phyloP scores from a whole-genome alignment of 64 coral and sea anemone species.

The Pocillopora verrucosa region DNA sequence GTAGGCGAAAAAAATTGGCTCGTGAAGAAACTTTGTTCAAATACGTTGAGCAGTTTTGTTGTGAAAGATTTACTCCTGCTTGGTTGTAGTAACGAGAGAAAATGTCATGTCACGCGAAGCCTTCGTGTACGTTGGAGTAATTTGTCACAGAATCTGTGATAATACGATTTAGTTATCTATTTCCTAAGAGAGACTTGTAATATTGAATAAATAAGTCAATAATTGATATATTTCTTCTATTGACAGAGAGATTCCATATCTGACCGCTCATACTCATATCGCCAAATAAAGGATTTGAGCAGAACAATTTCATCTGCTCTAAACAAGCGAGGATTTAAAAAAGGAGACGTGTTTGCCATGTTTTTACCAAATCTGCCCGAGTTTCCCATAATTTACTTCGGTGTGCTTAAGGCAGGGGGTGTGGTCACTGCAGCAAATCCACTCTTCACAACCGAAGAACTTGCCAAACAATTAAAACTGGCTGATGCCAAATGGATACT shows the following conservation, averaged over 20 bases:
- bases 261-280: constrained; percentile 54
- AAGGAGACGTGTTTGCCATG: constrained; percentile 65
- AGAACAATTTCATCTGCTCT: constrained; percentile 47
- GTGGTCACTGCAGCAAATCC: constrained; percentile 61
- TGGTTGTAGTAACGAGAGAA: no score
- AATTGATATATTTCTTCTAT: background rate
- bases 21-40: no score
- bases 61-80: no score
- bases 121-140: no score
- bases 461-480: constrained; percentile 48
- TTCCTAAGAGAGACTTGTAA: no score
- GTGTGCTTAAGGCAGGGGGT: constrained; percentile 56
- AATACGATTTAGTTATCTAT: no score
- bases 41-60: no score
- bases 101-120: no score
- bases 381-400: constrained; percentile 64
- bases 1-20: no score
- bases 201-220: no score
- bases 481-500: constrained; percentile 55
- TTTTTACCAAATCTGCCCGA: constrained; percentile 72
- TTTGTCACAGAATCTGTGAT: no score
- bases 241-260: constrained; percentile 49
- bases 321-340: constrained; percentile 55
- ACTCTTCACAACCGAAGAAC: constrained; percentile 65
- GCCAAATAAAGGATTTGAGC: constrained; percentile 44